phyloP scores from a whole-genome alignment of 2,113 vertebrate genomes.

The Phylloscopus trochilus region DNA sequence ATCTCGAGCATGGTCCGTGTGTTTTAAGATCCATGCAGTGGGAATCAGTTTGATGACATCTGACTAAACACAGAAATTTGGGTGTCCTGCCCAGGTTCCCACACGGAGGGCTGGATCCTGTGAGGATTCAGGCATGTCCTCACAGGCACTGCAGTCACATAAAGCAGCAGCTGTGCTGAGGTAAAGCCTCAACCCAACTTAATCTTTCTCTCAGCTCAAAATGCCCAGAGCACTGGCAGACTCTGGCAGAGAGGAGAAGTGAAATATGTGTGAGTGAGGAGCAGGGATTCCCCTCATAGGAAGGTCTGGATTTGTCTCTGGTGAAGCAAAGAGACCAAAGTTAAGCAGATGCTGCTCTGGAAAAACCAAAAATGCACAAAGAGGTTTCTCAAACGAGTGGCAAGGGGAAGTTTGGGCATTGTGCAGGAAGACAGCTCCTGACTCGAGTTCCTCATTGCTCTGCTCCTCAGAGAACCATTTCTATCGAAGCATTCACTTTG shows the following conservation, averaged over 20 bases:
- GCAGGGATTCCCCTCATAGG: not conserved
- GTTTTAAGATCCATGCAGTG: not conserved
- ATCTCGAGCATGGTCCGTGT: not conserved
- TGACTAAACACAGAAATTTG: not conserved
- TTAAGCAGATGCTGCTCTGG: not conserved
- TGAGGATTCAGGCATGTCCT: not conserved
- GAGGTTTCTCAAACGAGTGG: not conserved
- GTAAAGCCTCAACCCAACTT: not conserved
- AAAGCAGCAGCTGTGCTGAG: not conserved
- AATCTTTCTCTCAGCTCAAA: not conserved
- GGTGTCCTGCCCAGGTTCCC: not conserved
- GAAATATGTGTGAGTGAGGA: not conserved
- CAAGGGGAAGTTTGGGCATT: not conserved
- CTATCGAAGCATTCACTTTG: fast-evolving
- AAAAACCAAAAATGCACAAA: not conserved
- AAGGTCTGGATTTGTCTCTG: not conserved
- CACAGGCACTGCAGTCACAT: not conserved
- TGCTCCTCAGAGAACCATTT: not conserved
- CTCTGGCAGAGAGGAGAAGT: not conserved
- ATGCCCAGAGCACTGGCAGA: not conserved
- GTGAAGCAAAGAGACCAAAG: not conserved
- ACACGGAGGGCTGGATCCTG: not conserved
- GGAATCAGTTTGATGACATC: not conserved
- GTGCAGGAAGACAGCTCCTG: not conserved
- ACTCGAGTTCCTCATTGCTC: not conserved